Evolutionary conservation across 2,888 invertebrate genomes (phyloP).

Genomic region (Sarcophaga variegata): DNA sequence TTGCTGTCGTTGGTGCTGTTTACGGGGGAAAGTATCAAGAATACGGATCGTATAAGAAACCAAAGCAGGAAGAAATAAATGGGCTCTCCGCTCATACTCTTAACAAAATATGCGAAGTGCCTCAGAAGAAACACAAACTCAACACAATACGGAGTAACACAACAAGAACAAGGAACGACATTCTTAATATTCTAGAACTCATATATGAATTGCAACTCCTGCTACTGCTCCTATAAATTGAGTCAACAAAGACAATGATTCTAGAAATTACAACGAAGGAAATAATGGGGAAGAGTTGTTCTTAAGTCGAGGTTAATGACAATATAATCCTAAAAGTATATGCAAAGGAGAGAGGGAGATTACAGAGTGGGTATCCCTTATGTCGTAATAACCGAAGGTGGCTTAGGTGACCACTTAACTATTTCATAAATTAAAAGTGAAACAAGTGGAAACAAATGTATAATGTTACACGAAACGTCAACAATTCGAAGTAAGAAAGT

Average conservation of each 20-base stretch:
- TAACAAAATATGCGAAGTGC: constrained; percentile 64
- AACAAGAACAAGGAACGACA: no score
- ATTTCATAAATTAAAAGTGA: constrained; percentile 61
- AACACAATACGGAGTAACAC: neutral
- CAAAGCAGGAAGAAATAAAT: neutral
- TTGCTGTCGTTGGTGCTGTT: neutral
- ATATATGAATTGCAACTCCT: neutral
- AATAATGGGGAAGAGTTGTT: constrained; percentile 45
- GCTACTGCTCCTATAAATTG: neutral
- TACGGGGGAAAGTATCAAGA: constrained; percentile 11
- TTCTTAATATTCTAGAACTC: no score
- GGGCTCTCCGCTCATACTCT: constrained; percentile 13
- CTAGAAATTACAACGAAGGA: neutral
- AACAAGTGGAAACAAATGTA: constrained; percentile 22
- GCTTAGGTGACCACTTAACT: constrained; percentile 63
- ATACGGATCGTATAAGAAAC: neutral
- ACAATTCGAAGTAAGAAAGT: no score
- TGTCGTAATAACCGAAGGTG: neutral
- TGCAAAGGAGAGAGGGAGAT: neutral
- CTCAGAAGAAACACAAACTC: neutral
- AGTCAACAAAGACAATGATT: constrained; percentile 4
- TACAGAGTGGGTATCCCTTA: neutral
- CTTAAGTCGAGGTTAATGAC: constrained; percentile 56
- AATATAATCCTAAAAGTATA: constrained; percentile 46
- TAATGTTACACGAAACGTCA: neutral